Evolutionary conservation across 2,797 vertebrate genomes (phyloP).

Genomic region (Lacerta agilis): DNA sequence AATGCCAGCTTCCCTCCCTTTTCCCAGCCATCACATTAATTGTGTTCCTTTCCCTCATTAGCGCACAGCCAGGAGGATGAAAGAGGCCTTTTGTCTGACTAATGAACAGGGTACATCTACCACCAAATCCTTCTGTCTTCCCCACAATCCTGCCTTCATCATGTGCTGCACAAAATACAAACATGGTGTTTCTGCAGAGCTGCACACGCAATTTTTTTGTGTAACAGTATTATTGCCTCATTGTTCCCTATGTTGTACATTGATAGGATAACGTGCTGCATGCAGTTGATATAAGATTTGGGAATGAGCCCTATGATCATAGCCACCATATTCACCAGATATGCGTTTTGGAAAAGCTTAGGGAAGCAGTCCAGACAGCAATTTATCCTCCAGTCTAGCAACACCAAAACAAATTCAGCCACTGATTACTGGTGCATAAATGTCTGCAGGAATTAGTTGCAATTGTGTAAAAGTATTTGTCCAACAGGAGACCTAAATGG

Average conservation of each 20-base stretch:
- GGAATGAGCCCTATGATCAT: not conserved
- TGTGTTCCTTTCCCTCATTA: slow-evolving; percentile 49
- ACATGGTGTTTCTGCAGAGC: not conserved
- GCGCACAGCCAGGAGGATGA: slow-evolving; percentile 53
- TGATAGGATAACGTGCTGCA: not conserved
- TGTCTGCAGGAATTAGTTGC: not conserved
- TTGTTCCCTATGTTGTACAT: not conserved
- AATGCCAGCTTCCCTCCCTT: slow-evolving; percentile 60
- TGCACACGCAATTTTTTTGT: not conserved
- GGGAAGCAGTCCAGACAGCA: not conserved
- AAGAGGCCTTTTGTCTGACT: slow-evolving; percentile 63
- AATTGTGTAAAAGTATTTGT: not conserved
- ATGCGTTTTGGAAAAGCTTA: not conserved
- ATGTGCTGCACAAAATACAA: not conserved
- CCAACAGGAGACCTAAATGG: not conserved
- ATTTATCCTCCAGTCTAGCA: not conserved
- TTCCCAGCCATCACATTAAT: slow-evolving; percentile 57
- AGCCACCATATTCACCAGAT: not conserved
- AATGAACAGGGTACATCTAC: slow-evolving; percentile 42
- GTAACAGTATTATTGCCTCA: not conserved
- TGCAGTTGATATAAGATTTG: not conserved
- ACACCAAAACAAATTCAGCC: too few relatives aligned
- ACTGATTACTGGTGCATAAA: not conserved
- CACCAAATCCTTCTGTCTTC: slow-evolving; percentile 21
- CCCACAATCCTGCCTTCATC: not conserved